Conservation (phyloP, 2,888 invertebrate species). For the Nysson spinosus region DNA sequence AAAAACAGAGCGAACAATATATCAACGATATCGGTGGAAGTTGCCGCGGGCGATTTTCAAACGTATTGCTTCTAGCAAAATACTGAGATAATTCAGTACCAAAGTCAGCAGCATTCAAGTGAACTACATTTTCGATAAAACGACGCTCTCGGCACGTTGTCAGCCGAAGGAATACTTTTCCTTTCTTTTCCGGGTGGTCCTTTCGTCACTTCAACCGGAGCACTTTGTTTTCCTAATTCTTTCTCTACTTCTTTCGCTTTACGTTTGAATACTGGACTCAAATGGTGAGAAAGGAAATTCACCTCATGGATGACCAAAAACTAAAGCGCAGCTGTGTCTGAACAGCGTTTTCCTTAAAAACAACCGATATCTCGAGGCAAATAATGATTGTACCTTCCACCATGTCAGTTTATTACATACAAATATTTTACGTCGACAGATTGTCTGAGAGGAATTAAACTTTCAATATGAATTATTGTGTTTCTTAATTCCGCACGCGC, state of each 20-base stretch:
- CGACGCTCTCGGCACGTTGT: constrained; percentile 44
- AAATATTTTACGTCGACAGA: background rate
- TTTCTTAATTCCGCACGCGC: too few relatives aligned
- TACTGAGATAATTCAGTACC: constrained; percentile 46
- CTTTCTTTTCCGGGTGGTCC: background rate
- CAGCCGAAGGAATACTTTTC: constrained; percentile 14
- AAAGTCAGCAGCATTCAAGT: constrained; percentile 38
- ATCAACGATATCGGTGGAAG: constrained; percentile 48
- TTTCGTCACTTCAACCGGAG: constrained; percentile 7
- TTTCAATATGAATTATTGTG: too few relatives aligned
- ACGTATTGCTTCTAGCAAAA: constrained; percentile 35
- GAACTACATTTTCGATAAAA: constrained; percentile 37
- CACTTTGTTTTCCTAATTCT: constrained; percentile 10
- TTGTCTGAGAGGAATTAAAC: too few relatives aligned
- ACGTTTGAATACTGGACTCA: constrained; percentile 4
- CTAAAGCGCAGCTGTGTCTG: constrained; percentile 4
- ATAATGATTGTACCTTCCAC: background rate
- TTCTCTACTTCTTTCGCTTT: constrained; percentile 4
- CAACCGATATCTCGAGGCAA: background rate
- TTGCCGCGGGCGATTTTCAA: constrained; percentile 41
- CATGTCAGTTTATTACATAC: background rate
- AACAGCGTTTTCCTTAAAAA: constrained; percentile 6
- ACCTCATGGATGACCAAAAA: constrained; percentile 5
- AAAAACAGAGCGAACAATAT: constrained; percentile 51
- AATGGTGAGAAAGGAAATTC: constrained; percentile 5